Evolutionary conservation across 2,797 vertebrate species (phyloP).

Genomic region (Hippoglossus hippoglossus): DNA sequence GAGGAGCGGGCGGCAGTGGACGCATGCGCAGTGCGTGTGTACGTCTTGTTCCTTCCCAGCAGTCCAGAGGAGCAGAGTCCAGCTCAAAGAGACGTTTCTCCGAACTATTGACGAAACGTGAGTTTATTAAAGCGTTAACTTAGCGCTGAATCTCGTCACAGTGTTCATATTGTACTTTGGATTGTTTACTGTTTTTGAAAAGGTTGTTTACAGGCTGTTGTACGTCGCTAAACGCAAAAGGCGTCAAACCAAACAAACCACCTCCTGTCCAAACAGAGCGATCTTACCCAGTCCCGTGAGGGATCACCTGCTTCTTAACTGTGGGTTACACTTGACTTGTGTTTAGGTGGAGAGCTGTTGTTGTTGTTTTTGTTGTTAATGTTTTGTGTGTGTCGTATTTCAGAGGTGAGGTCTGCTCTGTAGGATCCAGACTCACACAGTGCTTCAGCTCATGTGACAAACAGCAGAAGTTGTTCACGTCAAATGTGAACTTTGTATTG

Average conservation of each 20-base stretch:
- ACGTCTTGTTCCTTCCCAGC: constrained; percentile 17
- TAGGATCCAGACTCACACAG: too few relatives aligned
- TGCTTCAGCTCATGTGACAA: too few relatives aligned
- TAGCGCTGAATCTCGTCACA: background rate
- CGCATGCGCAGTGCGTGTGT: constrained; percentile 62
- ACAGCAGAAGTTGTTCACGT: too few relatives aligned
- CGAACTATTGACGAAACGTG: constrained; percentile 36
- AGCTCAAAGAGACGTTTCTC: background rate
- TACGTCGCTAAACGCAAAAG: constrained; percentile 25
- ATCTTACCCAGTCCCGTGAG: constrained; percentile 37
- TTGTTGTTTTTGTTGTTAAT: too few relatives aligned
- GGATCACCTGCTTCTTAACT: constrained; percentile 9
- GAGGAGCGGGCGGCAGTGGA: fast-evolving
- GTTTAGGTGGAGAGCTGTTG: too few relatives aligned
- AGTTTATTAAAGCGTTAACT: constrained; percentile 34
- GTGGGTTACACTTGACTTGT: background rate
- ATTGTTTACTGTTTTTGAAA: background rate
- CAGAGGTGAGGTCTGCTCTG: too few relatives aligned
- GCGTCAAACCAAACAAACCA: constrained; percentile 15
- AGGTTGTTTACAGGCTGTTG: background rate
- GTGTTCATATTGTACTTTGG: fast-evolving
- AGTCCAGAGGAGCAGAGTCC: background rate
- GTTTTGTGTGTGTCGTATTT: too few relatives aligned
- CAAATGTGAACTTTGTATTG: too few relatives aligned
- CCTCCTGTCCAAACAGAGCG: constrained; percentile 5